Evolutionary conservation across 2,888 invertebrate species (phyloP).

Genomic region (Biston betularia): DNA sequence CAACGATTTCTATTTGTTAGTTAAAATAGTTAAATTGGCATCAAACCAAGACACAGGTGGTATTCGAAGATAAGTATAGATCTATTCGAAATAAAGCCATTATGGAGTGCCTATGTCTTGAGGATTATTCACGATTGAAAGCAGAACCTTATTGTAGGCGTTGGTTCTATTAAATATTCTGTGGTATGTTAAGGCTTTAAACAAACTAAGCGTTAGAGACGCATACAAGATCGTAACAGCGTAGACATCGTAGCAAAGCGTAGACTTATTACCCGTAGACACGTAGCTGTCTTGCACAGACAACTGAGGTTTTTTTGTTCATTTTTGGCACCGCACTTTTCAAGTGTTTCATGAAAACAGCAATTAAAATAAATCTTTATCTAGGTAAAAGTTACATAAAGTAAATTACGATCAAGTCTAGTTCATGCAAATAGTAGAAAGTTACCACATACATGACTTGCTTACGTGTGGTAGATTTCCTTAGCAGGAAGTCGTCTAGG

Average conservation of each 20-base stretch:
- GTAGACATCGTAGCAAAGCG: not conserved
- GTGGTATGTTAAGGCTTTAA: not conserved
- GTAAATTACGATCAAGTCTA: too few relatives aligned
- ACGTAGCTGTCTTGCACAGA: not conserved
- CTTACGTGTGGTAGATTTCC: too few relatives aligned
- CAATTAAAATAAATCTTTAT: too few relatives aligned
- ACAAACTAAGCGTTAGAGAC: not conserved
- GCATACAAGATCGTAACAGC: not conserved
- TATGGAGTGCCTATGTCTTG: constrained; percentile 47
- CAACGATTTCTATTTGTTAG: not conserved
- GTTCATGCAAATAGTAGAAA: too few relatives aligned
- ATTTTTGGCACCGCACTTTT: too few relatives aligned
- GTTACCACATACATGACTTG: too few relatives aligned
- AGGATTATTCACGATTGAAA: constrained; percentile 55
- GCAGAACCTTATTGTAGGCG: constrained; percentile 29
- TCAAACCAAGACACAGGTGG: constrained; percentile 35
- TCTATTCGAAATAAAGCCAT: constrained; percentile 37
- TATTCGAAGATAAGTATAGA: constrained; percentile 34
- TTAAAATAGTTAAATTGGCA: constrained; percentile 3
- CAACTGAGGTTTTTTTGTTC: not conserved
- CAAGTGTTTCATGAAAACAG: too few relatives aligned
- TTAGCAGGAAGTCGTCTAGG: too few relatives aligned
- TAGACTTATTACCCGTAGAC: not conserved
- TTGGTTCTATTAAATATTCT: too few relatives aligned
- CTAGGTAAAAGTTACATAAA: too few relatives aligned